Evolutionary conservation across 2,797 vertebrate genomes (phyloP), one percentile per base, ranked within the genome.

Genomic region (Sebastes nivosus): DNA sequence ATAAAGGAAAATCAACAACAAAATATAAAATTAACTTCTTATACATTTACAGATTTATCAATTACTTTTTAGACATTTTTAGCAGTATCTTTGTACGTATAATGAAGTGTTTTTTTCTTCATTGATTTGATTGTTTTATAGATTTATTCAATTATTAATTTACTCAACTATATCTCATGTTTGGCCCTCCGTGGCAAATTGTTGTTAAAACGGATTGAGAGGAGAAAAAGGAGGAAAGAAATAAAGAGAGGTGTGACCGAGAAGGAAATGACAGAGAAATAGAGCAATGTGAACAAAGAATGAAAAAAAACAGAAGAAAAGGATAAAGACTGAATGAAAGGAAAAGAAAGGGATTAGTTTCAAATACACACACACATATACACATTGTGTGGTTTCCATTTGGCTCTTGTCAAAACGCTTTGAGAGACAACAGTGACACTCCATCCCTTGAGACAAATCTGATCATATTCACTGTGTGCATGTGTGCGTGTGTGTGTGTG

Each of bases 341-440:
- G 24, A 63, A 32, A 64, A 64, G 8, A 67, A 38, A 72, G 16
- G 22, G 52, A 68, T 68, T 55, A 6, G 5, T 38, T 66, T 30
- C 30, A 63, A 16, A 46, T 36, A 75, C 70, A 71, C 46, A 71
- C 75, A 36, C 55, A 75, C 66, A 71, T 34, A 71, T 66, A 34
- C 9, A 58, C n/a, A 65, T 46, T 59, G 22, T 25, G 22, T 64
- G 20, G 64, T 79, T 85, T 79, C 83, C 75, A 83, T 85, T 89
- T 85, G 80, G 81, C 66, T 30, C 83, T 32, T 90, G 86, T 88
- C 81, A 82, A 82, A 89, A 79, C 1, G 60, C 70, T 78, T 82
- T 42, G 20, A 58, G 67, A 84, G 55, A 78, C 58, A 65, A 61
- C 63, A 38, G 65, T 79, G 86, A 88, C 77, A 79, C 58, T 63